Percentiles rank a stretch among this genome's conserved stretches.
Conservation (phyloP, 2,888 invertebrate species). For the Himalopsyche japonica region DNA sequence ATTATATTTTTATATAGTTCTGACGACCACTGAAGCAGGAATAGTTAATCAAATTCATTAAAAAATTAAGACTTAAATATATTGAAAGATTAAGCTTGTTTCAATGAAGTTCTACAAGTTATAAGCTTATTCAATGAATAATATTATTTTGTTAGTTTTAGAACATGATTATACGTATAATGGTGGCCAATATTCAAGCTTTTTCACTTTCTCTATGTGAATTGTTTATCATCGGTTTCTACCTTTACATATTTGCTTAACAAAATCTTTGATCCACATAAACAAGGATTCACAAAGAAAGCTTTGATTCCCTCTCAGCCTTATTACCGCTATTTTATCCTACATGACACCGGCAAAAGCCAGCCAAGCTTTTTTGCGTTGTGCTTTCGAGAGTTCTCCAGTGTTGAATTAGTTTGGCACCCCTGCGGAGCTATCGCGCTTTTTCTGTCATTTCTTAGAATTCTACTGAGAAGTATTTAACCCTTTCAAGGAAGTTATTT, state of each 20-base stretch:
- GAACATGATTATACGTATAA: too few relatives aligned
- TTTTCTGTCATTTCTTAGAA: neutral
- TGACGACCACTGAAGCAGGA: too few relatives aligned
- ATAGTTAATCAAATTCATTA: too few relatives aligned
- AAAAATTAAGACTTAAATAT: too few relatives aligned
- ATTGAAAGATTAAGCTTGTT: too few relatives aligned
- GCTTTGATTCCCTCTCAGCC: neutral
- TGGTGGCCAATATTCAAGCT: neutral
- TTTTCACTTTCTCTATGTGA: neutral
- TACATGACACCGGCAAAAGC: neutral
- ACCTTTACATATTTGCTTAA: neutral
- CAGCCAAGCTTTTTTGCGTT: neutral
- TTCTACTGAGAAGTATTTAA: neutral
- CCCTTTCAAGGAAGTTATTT: neutral
- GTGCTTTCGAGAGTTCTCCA: neutral
- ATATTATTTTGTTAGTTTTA: too few relatives aligned
- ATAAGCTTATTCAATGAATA: too few relatives aligned
- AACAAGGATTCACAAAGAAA: neutral
- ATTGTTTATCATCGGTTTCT: too few relatives aligned
- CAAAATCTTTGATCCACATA: neutral
- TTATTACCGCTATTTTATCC: neutral
- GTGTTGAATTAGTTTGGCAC: neutral
- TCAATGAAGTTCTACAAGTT: too few relatives aligned
- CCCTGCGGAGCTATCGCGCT: neutral
- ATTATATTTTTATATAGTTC: too few relatives aligned